A percentile compares a stretch with the other conserved stretches of the same genome.
Conservation (phyloP, 2,113 vertebrate species). For the Gobio gobio region DNA sequence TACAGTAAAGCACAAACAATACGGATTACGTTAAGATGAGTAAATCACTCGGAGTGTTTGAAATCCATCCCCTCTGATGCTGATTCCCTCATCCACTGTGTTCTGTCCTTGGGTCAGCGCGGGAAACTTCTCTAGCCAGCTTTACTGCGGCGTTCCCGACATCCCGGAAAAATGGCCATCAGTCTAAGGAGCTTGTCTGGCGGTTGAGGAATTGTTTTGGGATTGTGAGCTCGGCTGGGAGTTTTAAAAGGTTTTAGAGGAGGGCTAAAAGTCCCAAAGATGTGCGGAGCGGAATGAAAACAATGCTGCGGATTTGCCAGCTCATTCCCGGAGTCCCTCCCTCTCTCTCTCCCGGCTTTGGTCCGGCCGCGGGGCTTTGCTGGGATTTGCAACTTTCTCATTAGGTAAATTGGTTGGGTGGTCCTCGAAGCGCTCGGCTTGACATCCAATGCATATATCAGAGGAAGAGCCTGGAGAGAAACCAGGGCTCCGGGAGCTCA, state of each 20-base stretch:
- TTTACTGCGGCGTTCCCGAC: slow-evolving; percentile 17
- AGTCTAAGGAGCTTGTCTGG: slow-evolving; percentile 45
- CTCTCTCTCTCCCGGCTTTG: slow-evolving; percentile 26
- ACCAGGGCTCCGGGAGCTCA: not conserved
- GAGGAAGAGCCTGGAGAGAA: not conserved
- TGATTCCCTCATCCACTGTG: not conserved
- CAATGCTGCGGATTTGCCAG: slow-evolving; percentile 59
- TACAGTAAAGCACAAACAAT: slow-evolving; percentile 47
- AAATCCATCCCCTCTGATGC: slow-evolving; percentile 35
- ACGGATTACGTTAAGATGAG: slow-evolving; percentile 44
- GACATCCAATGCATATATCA: not conserved
- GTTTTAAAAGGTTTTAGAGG: slow-evolving; percentile 63
- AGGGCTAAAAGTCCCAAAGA: slow-evolving; percentile 53
- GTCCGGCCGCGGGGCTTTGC: slow-evolving; percentile 49
- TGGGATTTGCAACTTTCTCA: slow-evolving; percentile 71
- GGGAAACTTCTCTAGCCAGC: slow-evolving; percentile 18
- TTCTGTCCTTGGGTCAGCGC: not conserved
- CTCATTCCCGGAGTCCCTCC: slow-evolving; percentile 44
- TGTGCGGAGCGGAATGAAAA: slow-evolving; percentile 32
- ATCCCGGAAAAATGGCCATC: slow-evolving; percentile 51
- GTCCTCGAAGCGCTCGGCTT: not conserved
- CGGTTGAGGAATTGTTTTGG: slow-evolving; percentile 54
- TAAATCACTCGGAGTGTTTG: slow-evolving; percentile 42
- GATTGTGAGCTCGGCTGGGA: slow-evolving; percentile 52
- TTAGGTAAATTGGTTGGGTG: slow-evolving; percentile 70